Evolutionary conservation across 1,140 invertebrate species (phyloP), one percentile per base, ranked within the genome.

Genomic region (Hermatobates lingyangjiaoensis): DNA sequence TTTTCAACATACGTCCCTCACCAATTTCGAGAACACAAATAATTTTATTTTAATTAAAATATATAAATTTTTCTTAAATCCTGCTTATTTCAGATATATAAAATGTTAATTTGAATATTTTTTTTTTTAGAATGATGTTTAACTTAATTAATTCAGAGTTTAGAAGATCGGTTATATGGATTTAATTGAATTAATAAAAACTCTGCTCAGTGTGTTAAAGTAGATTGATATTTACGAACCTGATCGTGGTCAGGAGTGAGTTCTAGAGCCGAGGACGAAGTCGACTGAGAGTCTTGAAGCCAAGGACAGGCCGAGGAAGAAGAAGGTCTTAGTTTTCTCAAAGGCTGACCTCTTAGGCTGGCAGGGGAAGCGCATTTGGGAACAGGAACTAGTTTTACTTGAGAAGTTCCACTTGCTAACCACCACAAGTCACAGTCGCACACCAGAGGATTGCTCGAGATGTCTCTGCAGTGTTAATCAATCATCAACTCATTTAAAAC

Each of bases 401-500:
- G 73, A n/a, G n/a, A n/a, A n/a, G n/a, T n/a, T 1, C 70, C 69
- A 50, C 74, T 77, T 55, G 74, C 70, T 1, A 89, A 68, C 86
- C 85, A 88, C 34, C 80, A 70, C 1, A 89, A 61, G 34, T 82
- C 74, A 62, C 87, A 90, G 60, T 90, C 80, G 64, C 87, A 91
- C 48, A 76, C 74, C 60, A 88, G 69, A 2, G 80, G 82, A 67
- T 87, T 87, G 45, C 71, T 74, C 25, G 80, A 79, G 56, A 87
- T 68, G 59, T 87, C 80, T 40, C 83, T 86, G 65, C 24, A 74
- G 68, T 57, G 46, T 21, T 14, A 49, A 25, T 18, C 12, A 26
- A 39, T 25, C 10, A 10, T 34, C 7, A 34, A 34, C 7, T 34
- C 7, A 34, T 10, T 34, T 10, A 34, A 34, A 34, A n/a, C n/a